Evolutionary conservation across 2,888 invertebrate species (phyloP).

Genomic region (Ormyrus thymus): DNA sequence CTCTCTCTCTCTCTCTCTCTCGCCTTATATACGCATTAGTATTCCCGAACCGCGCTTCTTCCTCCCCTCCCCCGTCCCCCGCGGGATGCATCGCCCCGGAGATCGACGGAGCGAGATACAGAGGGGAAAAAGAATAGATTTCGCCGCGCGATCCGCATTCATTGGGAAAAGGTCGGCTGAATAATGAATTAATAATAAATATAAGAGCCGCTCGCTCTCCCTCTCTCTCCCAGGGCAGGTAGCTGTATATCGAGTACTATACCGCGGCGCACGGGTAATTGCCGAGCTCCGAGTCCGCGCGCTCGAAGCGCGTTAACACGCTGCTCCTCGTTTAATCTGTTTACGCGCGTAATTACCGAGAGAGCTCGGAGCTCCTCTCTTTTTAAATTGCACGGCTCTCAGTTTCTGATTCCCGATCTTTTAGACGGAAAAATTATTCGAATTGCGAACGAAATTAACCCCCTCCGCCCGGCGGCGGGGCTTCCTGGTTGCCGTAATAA

Average conservation of each 20-base stretch:
- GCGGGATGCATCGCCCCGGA: neutral
- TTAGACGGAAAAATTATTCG: slow-evolving; percentile 41
- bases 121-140: slow-evolving; percentile 16
- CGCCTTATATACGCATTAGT: slow-evolving; percentile 15
- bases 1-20: neutral
- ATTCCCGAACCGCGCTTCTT: slow-evolving; percentile 28
- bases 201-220: neutral
- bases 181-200: slow-evolving; percentile 55
- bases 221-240: neutral
- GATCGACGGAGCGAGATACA: slow-evolving; percentile 14
- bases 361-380: neutral
- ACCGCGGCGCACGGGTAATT: slow-evolving; percentile 43
- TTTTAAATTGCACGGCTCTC: slow-evolving; percentile 37
- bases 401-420: slow-evolving; percentile 34
- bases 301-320: slow-evolving; percentile 37
- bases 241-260: too few relatives aligned
- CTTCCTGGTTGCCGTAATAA: slow-evolving; percentile 47
- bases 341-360: slow-evolving; percentile 44
- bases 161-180: slow-evolving; percentile 34
- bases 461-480: neutral
- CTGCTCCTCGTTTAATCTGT: slow-evolving; percentile 38
- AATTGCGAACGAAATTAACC: slow-evolving; percentile 34
- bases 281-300: slow-evolving; percentile 8
- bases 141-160: slow-evolving; percentile 26
- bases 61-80: neutral